Conservation (phyloP, 2,113 vertebrate species). For the Pogonocichla stellata region DNA sequence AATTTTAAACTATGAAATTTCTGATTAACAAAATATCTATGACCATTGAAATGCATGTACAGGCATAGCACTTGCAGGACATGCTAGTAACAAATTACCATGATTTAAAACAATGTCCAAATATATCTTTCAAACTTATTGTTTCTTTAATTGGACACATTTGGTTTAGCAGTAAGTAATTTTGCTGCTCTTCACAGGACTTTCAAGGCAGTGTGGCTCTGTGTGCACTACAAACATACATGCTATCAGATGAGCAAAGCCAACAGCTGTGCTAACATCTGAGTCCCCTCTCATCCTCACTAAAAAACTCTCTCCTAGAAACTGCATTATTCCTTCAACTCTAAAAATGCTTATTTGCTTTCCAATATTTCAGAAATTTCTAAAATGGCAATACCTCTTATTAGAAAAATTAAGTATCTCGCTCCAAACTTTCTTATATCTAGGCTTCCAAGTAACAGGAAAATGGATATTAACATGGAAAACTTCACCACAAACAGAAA, state of each 20-base stretch:
- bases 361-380: not conserved
- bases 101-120: not conserved
- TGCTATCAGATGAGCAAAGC: not conserved
- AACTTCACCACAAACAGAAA: not conserved
- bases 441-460: not conserved
- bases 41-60: not conserved
- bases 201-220: not conserved
- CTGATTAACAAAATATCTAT: not conserved
- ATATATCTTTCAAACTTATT: not conserved
- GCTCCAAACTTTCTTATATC: not conserved
- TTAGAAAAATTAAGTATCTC: not conserved
- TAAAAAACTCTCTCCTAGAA: not conserved
- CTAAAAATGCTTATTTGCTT: not conserved
- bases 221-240: fast-evolving
- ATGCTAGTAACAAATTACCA: not conserved
- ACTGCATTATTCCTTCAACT: not conserved
- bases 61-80: not conserved
- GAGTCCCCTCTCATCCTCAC: not conserved
- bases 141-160: not conserved
- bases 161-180: not conserved
- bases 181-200: not conserved
- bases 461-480: fast-evolving
- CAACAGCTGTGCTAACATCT: not conserved
- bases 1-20: not conserved
- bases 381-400: not conserved